phyloP scores from a whole-genome alignment of 2,797 vertebrate species.

The Scarus forsteni region DNA sequence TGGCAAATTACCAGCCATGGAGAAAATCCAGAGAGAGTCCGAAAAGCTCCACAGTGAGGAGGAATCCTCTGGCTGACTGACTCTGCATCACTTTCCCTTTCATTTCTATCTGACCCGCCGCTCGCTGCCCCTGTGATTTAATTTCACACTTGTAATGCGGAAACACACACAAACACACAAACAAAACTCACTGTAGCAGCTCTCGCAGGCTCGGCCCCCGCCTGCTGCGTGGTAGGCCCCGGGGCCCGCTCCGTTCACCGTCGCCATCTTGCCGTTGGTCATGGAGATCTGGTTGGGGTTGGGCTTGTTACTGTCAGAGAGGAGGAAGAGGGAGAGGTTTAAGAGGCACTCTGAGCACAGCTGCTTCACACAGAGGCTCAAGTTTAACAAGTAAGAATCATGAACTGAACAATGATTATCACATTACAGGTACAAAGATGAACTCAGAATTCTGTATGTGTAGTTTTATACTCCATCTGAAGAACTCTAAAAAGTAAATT shows the following conservation, averaged over 20 bases:
- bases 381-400: too few relatives aligned
- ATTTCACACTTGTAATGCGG: constrained; percentile 13
- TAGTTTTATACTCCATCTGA: too few relatives aligned
- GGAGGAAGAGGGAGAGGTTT: not conserved
- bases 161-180: not conserved
- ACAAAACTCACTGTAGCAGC: constrained; percentile 94
- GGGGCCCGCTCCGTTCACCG: constrained; percentile 92
- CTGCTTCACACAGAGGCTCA: not conserved
- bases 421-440: too few relatives aligned
- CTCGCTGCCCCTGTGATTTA: constrained; percentile 17
- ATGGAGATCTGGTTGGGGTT: constrained; percentile 97
- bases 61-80: not conserved
- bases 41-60: not conserved
- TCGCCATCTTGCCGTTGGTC: constrained; percentile 93
- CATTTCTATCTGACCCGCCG: constrained; percentile 7
- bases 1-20: constrained; percentile 3
- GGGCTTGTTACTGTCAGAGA: constrained; percentile 92
- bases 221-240: constrained; percentile 88
- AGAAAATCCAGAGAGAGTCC: constrained; percentile 11
- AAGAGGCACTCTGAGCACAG: not conserved
- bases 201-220: constrained; percentile 95
- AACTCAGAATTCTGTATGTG: too few relatives aligned
- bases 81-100: not conserved
- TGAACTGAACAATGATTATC: constrained; percentile 1
- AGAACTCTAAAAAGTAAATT: too few relatives aligned